Evolutionary conservation across 2,888 invertebrate genomes (phyloP), one percentile per base, ranked within the genome.

Genomic region (Limnephilus rhombicus): DNA sequence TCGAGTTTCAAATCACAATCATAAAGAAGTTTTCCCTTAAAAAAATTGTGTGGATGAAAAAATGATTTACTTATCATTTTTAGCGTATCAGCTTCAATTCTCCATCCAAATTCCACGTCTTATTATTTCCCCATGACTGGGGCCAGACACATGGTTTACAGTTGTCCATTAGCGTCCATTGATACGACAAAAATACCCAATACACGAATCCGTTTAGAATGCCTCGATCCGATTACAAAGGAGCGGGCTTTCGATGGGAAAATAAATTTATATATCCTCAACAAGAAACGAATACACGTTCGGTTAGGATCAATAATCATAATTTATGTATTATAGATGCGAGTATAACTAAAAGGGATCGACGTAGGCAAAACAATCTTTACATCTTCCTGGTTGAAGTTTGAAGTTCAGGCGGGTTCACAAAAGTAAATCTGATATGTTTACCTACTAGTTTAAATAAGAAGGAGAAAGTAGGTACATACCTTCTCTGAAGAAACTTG

Each of bases 121-220:
- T 68, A 24, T 41, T 41, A 68, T 68, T 31, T 68, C 68, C 68
- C 68, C 7, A 24, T 68, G 68, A 31, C 31, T 31, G 31, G 31
- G 31, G 31, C 31, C 31, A 31, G 31, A 24, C 89, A 41, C 80
- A 7, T 80, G 49, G 89, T 80, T 89, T 89, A 80, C 80, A 89
- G 89, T 90, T 7, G 53, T 53, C 91, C 91, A 91, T 88, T 91
- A 91, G 82, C 53, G 91, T 41, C 88, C 82, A 91, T 88, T 91
- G 87, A 91, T 91, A 90, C 87, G 90, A 90, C 90, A 85, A 85
- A 90, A 90, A 83, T 83, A 90, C 53, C 49, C 53, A 41, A 90
- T 90, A n/a, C 82, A 90, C 82, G 90, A 81, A 53, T 91, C 82
- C 41, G 49, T 83, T 49, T 34, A 81, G 82, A 88, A 87, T 34